Conservation (phyloP, 1,140 invertebrate species). For the Drosophila melanogaster region Release_6_plus_ISO1_MT NC_004354.4:11326001-11326500, state of each 20-base stretch:
- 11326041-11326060: neutral
- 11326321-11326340: neutral
- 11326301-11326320: neutral
- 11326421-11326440: too few relatives aligned
- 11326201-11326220: slow-evolving; percentile 45
- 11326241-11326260: slow-evolving; percentile 49
- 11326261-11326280: slow-evolving; percentile 23
- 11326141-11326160: neutral
- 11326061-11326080: slow-evolving; percentile 53
- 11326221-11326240: slow-evolving; percentile 43
- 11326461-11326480: neutral
- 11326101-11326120: slow-evolving; percentile 51
- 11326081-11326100: slow-evolving; percentile 56
- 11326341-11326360: neutral
- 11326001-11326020: slow-evolving; percentile 33
- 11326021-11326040: slow-evolving; percentile 24
- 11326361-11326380: too few relatives aligned
- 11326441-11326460: neutral
- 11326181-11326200: slow-evolving; percentile 3
- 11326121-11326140: slow-evolving; percentile 27
- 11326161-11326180: slow-evolving; percentile 17
- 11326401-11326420: neutral
- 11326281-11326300: slow-evolving; percentile 5
- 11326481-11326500: neutral
- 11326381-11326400: neutral